phyloP scores from a whole-genome alignment of 2,888 invertebrate species.

The Sericinus montela region DNA sequence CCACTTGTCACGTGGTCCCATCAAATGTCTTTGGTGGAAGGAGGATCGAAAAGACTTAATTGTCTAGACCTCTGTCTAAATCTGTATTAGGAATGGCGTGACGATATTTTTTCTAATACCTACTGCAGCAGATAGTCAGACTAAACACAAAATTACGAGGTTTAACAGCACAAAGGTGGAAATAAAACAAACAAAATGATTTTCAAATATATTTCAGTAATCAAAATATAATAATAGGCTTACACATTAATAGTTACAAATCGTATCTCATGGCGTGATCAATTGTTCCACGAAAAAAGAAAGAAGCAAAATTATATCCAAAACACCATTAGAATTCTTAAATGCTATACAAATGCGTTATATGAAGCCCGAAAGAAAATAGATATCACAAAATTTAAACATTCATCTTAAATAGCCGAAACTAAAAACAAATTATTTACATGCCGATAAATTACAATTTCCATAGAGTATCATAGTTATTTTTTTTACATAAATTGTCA shows the following conservation, averaged over 20 bases:
- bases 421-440: conserved; percentile 35
- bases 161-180: neutral
- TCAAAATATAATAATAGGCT: conserved; percentile 80
- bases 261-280: conserved; percentile 65
- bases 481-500: conserved; percentile 53
- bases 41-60: too few species aligned
- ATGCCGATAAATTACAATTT: conserved; percentile 48
- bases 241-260: conserved; percentile 76
- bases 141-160: neutral
- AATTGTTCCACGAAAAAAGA: conserved; percentile 34
- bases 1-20: too few species aligned
- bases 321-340: conserved; percentile 30
- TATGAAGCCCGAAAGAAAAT: conserved; percentile 19
- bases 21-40: too few species aligned
- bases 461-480: conserved; percentile 54
- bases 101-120: too few species aligned
- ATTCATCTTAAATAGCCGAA: conserved; percentile 31
- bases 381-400: conserved; percentile 29
- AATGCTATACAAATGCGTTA: conserved; percentile 26
- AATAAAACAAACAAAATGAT: conserved; percentile 44
- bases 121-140: too few species aligned
- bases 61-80: too few species aligned
- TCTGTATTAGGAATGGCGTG: too few species aligned
- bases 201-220: conserved; percentile 79
- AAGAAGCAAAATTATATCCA: conserved; percentile 24